Percentiles rank a stretch among this genome's conserved stretches.
Evolutionary conservation across 2,797 vertebrate genomes (phyloP).

Genomic region (Artibeus lituratus): DNA sequence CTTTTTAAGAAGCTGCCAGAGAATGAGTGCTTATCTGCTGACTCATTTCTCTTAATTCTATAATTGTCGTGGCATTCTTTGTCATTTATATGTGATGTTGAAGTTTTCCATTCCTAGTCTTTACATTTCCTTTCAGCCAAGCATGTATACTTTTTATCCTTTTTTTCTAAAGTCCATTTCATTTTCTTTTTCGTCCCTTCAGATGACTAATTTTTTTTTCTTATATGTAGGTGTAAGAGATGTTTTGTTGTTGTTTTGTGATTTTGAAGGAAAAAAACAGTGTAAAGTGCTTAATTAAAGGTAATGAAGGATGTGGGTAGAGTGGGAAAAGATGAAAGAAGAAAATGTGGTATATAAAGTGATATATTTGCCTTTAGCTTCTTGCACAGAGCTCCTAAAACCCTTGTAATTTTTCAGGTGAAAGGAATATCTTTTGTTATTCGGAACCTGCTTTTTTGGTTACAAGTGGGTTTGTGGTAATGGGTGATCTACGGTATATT

Average conservation of each 20-base stretch:
- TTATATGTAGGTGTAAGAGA: neutral
- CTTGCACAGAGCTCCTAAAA: neutral
- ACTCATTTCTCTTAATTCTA: neutral
- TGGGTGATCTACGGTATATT: neutral
- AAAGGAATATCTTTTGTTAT: neutral
- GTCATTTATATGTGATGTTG: neutral
- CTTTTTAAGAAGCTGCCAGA: constrained; percentile 1
- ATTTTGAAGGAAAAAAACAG: neutral
- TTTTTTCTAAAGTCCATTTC: constrained; percentile 28
- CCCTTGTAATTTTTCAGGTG: neutral
- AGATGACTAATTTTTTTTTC: constrained; percentile 26
- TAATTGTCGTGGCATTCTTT: neutral
- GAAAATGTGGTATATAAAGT: neutral
- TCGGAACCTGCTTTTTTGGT: neutral
- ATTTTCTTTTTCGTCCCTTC: constrained; percentile 13
- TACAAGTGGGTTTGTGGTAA: neutral
- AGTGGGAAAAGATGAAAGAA: constrained; percentile 38
- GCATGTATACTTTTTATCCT: neutral
- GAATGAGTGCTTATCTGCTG: neutral
- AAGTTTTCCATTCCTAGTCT: neutral
- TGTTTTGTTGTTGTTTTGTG: constrained; percentile 18
- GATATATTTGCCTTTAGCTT: neutral
- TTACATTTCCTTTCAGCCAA: neutral
- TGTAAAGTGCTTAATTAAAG: neutral
- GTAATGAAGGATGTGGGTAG: neutral